Evolutionary conservation across 2,113 vertebrate species (phyloP).

Genomic region (Pterocles gutturalis): DNA sequence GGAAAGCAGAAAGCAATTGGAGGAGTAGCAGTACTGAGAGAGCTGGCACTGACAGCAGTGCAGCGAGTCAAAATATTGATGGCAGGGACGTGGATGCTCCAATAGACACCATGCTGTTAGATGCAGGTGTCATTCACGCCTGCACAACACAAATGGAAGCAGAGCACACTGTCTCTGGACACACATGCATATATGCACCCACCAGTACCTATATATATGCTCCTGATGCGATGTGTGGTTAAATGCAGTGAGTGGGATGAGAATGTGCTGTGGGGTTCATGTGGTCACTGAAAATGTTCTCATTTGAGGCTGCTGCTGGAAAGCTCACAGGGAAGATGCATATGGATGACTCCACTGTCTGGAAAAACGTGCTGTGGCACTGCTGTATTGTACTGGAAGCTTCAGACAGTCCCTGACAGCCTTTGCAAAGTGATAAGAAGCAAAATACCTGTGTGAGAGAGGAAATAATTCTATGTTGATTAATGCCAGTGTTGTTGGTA

Average conservation of each 20-base stretch:
- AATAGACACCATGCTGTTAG: not conserved
- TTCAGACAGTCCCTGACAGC: not conserved
- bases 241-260: not conserved
- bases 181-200: fast-evolving
- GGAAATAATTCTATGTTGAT: constrained; percentile 51
- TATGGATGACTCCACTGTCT: not conserved
- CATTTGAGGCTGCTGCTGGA: not conserved
- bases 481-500: constrained; percentile 27
- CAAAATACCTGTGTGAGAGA: not conserved
- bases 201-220: not conserved
- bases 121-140: not conserved
- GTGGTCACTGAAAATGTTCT: not conserved
- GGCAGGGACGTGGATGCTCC: not conserved
- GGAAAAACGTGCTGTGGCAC: not conserved
- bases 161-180: not conserved
- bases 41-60: not conserved
- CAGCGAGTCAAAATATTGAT: not conserved
- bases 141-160: not conserved
- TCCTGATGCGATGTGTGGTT: not conserved
- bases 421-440: constrained; percentile 9
- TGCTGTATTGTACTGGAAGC: not conserved
- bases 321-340: not conserved
- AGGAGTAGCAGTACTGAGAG: not conserved
- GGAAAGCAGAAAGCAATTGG: not conserved
- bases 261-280: not conserved